These are phyloP conservation scores for Apistogramma diplotaenia DNA, from an alignment of 2,113 vertebrate genomes.

Conservation along the genomic window DNA sequence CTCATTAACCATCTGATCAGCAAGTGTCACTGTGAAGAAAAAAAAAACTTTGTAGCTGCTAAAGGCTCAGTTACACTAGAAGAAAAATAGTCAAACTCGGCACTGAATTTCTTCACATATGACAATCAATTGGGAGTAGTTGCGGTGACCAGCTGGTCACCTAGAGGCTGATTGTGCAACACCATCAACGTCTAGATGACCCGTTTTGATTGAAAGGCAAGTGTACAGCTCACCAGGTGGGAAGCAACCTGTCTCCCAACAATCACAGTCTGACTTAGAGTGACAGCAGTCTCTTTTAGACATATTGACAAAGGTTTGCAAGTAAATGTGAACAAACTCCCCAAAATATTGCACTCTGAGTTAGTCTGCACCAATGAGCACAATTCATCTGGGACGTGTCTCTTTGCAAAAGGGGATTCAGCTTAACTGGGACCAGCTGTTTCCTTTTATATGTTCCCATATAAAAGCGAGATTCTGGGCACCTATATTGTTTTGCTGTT, in stretches of 20 bases:
- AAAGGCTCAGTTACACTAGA: background rate
- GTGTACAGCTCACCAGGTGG: too few species aligned
- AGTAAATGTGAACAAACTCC: too few species aligned
- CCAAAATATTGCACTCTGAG: background rate
- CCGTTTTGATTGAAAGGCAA: too few species aligned
- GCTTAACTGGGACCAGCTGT: accelerated
- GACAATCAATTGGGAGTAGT: background rate
- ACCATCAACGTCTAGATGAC: background rate
- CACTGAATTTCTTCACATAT: background rate
- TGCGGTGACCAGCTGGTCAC: background rate
- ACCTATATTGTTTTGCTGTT: background rate
- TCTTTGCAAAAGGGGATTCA: accelerated
- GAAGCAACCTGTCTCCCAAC: background rate
- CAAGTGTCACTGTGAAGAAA: too few species aligned
- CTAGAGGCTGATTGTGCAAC: background rate
- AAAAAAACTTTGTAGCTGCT: too few species aligned
- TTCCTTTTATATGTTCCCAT: background rate
- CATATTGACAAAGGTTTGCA: background rate
- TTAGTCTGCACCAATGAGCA: background rate
- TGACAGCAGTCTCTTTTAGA: background rate
- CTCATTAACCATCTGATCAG: too few species aligned
- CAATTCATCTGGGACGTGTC: background rate
- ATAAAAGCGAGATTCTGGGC: background rate
- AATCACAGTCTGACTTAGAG: background rate
- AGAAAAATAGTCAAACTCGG: background rate